Conservation (phyloP, 1,140 invertebrate genomes). For the Cryptotermes secundus region DNA sequence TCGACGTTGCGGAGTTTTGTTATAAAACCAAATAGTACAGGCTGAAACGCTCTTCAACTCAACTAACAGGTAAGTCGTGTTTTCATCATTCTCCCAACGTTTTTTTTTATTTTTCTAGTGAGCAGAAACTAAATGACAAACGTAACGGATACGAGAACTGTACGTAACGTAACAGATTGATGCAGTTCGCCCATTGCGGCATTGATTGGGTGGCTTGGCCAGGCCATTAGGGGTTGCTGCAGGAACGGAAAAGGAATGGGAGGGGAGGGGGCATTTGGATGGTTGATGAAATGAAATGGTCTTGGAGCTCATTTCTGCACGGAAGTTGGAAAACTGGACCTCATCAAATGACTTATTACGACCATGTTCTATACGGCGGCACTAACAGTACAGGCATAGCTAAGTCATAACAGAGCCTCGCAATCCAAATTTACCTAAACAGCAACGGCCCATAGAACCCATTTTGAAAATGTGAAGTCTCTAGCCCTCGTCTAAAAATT, state of each 20-base stretch:
- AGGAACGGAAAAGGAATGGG: no score
- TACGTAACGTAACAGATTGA: constrained; percentile 15
- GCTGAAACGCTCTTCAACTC: no score
- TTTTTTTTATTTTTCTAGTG: neutral
- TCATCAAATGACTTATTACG: constrained; percentile 31
- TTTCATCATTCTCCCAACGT: neutral
- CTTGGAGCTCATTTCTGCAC: constrained; percentile 31
- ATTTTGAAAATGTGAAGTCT: no score
- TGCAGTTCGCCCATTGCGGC: constrained; percentile 6
- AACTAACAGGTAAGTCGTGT: no score
- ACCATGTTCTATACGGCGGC: neutral
- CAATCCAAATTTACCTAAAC: no score
- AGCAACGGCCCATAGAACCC: no score
- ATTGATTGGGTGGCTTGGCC: neutral
- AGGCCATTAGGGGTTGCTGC: neutral
- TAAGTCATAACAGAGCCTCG: neutral
- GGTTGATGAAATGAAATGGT: constrained; percentile 30
- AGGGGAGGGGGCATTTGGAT: neutral
- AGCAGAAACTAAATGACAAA: neutral
- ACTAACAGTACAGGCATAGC: neutral
- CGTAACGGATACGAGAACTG: neutral
- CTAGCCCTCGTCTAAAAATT: no score
- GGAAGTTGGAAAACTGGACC: constrained; percentile 31
- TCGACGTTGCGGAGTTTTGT: no score
- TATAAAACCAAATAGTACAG: no score